phyloP scores from a whole-genome alignment of 2,797 vertebrate genomes.

The Anniella stebbinsi region DNA sequence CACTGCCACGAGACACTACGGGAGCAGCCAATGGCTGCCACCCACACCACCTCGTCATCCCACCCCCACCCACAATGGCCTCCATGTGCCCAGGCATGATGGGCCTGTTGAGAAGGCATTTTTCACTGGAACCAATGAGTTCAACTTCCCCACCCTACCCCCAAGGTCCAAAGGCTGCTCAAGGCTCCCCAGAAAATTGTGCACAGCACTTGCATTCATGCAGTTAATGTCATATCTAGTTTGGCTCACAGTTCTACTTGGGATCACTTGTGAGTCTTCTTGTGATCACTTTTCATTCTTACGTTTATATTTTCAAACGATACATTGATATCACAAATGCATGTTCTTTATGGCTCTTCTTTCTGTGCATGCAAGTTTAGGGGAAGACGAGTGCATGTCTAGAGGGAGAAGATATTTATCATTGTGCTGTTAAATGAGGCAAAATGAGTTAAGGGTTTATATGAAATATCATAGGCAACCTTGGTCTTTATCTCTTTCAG shows the following conservation, averaged over 20 bases:
- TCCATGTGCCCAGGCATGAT: too few species aligned
- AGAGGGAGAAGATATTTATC: background rate
- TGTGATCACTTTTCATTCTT: background rate
- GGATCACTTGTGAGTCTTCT: too few species aligned
- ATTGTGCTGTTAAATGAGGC: background rate
- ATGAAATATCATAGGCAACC: background rate
- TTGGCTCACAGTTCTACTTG: background rate
- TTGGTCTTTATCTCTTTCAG: constrained; percentile 2
- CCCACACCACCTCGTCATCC: too few species aligned
- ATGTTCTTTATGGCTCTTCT: background rate
- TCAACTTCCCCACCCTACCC: too few species aligned
- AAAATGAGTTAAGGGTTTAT: background rate
- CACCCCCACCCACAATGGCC: too few species aligned
- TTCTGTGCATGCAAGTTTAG: background rate
- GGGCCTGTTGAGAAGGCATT: too few species aligned
- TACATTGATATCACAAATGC: background rate
- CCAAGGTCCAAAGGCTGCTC: background rate
- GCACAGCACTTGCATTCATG: background rate
- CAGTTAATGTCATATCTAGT: too few species aligned
- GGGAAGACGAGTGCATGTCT: background rate
- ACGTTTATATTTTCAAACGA: background rate
- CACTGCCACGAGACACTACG: too few species aligned
- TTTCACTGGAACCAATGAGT: background rate
- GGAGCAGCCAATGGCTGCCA: too few species aligned
- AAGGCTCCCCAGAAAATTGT: background rate